Evolutionary conservation across 2,113 vertebrate genomes (phyloP), one percentile per base, ranked within the genome.

Genomic region (Rhinoderma darwinii): DNA sequence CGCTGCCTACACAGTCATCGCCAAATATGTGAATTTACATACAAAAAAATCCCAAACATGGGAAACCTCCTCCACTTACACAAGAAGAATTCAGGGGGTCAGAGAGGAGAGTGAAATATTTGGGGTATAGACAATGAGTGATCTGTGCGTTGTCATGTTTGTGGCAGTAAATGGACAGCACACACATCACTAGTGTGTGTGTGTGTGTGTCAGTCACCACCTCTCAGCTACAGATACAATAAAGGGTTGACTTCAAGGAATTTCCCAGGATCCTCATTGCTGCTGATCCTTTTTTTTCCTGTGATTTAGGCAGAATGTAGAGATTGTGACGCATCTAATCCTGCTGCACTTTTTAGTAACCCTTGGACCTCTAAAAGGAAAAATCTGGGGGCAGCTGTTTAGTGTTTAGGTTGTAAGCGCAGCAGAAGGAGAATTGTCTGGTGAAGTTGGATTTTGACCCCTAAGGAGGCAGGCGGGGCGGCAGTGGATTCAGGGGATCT

Each of bases 11-110:
- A 27, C 41, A 47, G 4, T 44, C 35, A 25, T n/a, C n/a, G 18
- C 32, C 54, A 81, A 83, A 51, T 83, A 70, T 83, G 81, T 47
- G 43, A 70, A 83, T 83, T 43, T 70, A 70, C 32, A 70, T 70
- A 7, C n/a, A 32, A 70, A 70, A 70, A 70, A 35, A 37, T 70
- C 32, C 6, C 66, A 70, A 37, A 70, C 66, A 37, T 70, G 30
- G 63, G 8, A 5, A 37, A 1, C 32, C 32, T 50, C 63, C 81
- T 30, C 43, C 43, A n/a, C 81, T 25, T 12, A 6, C 22, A 20
- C 20, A 82, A 51, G 39, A 70, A 51, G 63, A 83, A 83, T 35
- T 83, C 43, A 22, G 15, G 8, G 81, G 25, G 44, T 66, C 68
- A 70, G 63, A 25, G 39, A 50, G 59, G 30, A 32, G 56, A 41